Evolutionary conservation across 2,113 vertebrate genomes (phyloP).

Genomic region (Psammodynastes pulverulentus): DNA sequence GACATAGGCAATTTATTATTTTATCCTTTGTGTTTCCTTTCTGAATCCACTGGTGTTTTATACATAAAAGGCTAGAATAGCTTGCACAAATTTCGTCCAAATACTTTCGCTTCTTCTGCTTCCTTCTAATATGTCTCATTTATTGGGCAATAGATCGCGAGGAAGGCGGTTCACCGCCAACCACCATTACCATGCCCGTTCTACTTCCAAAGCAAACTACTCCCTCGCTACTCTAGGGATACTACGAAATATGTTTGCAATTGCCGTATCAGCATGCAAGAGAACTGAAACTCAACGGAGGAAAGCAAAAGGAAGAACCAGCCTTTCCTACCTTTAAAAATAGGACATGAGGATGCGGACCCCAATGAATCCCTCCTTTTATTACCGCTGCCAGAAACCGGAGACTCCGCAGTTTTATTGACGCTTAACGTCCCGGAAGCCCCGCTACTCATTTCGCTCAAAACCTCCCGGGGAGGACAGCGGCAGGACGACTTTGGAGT

Average conservation of each 20-base stretch:
- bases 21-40: neutral
- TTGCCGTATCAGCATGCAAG: neutral
- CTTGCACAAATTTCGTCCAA: neutral
- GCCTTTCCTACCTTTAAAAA: conserved; percentile 69
- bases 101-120: neutral
- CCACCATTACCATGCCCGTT: neutral
- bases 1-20: neutral
- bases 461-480: neutral
- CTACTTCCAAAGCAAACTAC: neutral
- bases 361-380: conserved; percentile 53
- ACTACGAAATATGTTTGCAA: neutral
- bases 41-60: neutral
- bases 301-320: neutral
- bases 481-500: neutral
- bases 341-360: conserved; percentile 58
- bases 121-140: neutral
- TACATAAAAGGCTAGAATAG: neutral
- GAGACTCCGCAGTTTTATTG: neutral
- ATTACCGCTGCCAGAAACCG: neutral
- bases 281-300: neutral
- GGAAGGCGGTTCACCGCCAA: neutral
- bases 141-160: neutral
- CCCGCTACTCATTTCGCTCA: conserved; percentile 23
- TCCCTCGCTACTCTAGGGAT: neutral
- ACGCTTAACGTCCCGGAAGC: neutral